Evolutionary conservation across 2,113 vertebrate species (phyloP).

Genomic region (Capreolus pygargus): DNA sequence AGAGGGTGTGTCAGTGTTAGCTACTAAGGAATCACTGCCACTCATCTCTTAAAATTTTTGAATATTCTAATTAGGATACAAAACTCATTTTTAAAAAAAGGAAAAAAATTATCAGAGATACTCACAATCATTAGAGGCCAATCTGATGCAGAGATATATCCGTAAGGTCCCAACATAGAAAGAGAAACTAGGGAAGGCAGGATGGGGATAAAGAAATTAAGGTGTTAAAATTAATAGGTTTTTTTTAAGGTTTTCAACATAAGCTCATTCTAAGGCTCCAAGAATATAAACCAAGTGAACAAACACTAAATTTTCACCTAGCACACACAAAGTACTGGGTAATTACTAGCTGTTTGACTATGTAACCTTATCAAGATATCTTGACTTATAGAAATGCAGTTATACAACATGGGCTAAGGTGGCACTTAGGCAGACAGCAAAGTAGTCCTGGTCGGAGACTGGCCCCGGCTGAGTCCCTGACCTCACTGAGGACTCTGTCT

Average conservation of each 20-base stretch:
- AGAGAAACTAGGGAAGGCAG: slow-evolving; percentile 82
- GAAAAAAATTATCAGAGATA: slow-evolving; percentile 38
- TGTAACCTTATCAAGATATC: background rate
- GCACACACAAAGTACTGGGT: background rate
- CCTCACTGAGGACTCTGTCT: background rate
- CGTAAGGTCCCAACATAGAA: slow-evolving; percentile 88
- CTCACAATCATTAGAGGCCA: slow-evolving; percentile 95
- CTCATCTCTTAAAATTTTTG: background rate
- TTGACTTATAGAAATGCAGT: background rate
- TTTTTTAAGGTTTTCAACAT: background rate
- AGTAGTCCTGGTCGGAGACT: background rate
- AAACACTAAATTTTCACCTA: background rate
- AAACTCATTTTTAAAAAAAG: background rate
- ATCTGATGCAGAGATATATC: slow-evolving; percentile 91
- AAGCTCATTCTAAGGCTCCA: background rate
- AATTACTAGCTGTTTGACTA: background rate
- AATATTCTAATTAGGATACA: background rate
- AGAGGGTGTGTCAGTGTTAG: background rate
- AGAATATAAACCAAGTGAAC: background rate
- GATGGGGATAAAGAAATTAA: background rate
- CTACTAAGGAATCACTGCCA: background rate
- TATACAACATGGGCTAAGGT: background rate
- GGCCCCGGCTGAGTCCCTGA: background rate
- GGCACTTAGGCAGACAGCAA: background rate
- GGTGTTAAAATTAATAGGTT: slow-evolving; percentile 7